Evolutionary conservation across 1,140 invertebrate species (phyloP), one percentile per base, ranked within the genome.

Genomic region (Drosophila pandora): DNA sequence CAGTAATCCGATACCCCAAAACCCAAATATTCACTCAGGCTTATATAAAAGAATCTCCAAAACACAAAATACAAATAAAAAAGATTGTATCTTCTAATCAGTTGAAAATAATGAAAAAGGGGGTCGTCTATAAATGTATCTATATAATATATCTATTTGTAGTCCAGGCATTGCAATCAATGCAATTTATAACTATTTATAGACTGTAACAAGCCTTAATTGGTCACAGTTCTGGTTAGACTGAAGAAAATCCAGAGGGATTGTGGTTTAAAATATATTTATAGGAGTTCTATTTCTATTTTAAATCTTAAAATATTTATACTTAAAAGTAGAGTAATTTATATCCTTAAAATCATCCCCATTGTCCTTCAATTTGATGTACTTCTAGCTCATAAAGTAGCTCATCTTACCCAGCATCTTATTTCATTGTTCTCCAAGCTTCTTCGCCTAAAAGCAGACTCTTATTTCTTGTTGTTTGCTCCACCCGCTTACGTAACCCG

Each of bases 41-140:
- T 83, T 83, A 84, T 59, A 79, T 84, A 83, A 84, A 79, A n/a
- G 37, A 4, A 58, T 22, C 32, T 63, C 39, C 13, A 12, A 30
- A 2, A 23, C 21, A 43, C 9, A 6, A 12, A 6, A 7, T 3
- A 7, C 41, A 17, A 17, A 13, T n/a, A 39, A 0, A 7, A 17
- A 25, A 7, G 28, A 21, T 22, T 60, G 9, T 63, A 39, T 75
- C 57, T 58, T 32, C 47, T 57, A 56, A 73, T 43, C 23, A 50
- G 2, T 2, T 17, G 4, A 37, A 39, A 21, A 0, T 6, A n/a
- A 13, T 1, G 0, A n/a, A 43, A 10, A 37, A 37, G 34, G 34
- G 3, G 10, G 34, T 25, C 6, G 12, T 41, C 0, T 45, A 43
- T 25, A 45, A 32, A 17, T 30, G 30, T 23, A 10, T 5, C n/a